These are phyloP conservation scores for Pachycephala philippinensis DNA, from an alignment of 2,113 vertebrate species.

Conservation along the genomic window DNA sequence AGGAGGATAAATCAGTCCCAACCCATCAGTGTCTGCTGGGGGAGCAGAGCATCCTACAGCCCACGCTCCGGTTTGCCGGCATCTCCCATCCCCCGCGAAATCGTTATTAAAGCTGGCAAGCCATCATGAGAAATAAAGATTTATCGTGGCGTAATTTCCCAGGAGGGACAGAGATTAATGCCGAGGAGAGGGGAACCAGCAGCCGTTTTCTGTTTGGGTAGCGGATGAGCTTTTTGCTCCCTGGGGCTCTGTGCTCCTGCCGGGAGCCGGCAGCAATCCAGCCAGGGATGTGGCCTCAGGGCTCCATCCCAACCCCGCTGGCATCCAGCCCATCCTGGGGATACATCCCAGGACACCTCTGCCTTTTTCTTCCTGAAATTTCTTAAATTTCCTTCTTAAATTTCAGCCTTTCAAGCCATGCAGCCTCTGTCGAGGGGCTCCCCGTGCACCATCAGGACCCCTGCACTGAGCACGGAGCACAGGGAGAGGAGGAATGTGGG, in stretches of 20 bases:
- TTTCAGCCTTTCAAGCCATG: neutral
- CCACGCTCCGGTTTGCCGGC: neutral
- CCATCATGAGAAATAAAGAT: conserved; percentile 63
- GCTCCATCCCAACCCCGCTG: neutral
- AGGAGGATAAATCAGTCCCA: neutral
- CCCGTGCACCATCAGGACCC: neutral
- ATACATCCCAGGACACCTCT: neutral
- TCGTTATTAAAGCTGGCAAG: conserved; percentile 52
- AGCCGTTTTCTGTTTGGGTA: neutral
- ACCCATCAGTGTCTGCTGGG: neutral
- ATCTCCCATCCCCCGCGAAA: neutral
- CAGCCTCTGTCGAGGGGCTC: neutral
- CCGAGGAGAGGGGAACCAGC: conserved; percentile 5
- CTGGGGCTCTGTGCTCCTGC: neutral
- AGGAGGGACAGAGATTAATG: conserved; percentile 54
- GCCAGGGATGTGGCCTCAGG: rapidly evolving
- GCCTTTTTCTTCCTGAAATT: neutral
- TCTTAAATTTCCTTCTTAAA: neutral
- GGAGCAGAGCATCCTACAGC: neutral
- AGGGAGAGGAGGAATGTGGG: neutral
- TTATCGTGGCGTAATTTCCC: conserved; percentile 35
- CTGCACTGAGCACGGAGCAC: rapidly evolving
- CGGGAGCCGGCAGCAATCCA: neutral
- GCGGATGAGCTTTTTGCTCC: neutral
- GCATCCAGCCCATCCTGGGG: neutral